Conservation (phyloP, 2,113 vertebrate genomes). For the Hymenochirus boettgeri region DNA sequence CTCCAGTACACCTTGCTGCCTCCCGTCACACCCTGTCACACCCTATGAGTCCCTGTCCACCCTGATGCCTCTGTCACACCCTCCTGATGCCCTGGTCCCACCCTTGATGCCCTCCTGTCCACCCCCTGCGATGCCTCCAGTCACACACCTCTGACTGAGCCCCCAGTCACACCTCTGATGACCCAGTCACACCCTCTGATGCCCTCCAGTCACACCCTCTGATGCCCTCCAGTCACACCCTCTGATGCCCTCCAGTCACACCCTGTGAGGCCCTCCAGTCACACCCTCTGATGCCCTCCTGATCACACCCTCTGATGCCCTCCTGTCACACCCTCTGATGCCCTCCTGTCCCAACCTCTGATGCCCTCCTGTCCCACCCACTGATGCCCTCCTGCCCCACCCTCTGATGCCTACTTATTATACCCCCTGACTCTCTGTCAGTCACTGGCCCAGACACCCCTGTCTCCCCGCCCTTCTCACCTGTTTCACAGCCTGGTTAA, state of each 20-base stretch:
- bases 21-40: too few relatives aligned
- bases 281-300: background rate
- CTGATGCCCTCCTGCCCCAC: too few relatives aligned
- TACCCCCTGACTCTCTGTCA: background rate
- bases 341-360: too few relatives aligned
- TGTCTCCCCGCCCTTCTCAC: slow-evolving; percentile 46
- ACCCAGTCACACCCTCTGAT: too few relatives aligned
- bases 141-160: too few relatives aligned
- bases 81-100: background rate
- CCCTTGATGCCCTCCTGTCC: background rate
- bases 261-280: background rate
- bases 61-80: background rate
- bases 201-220: background rate
- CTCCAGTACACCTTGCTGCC: background rate
- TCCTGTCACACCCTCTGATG: too few relatives aligned
- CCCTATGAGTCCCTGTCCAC: background rate
- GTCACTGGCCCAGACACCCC: background rate
- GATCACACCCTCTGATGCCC: background rate
- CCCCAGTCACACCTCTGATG: too few relatives aligned
- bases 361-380: too few relatives aligned
- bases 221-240: too few relatives aligned
- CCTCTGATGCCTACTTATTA: too few relatives aligned
- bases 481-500: slow-evolving; percentile 66
- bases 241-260: too few relatives aligned
- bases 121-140: too few relatives aligned